Percentiles rank a stretch among this genome's conserved stretches.
phyloP scores from a whole-genome alignment of 2,888 invertebrate species.

The Blera fallax region DNA sequence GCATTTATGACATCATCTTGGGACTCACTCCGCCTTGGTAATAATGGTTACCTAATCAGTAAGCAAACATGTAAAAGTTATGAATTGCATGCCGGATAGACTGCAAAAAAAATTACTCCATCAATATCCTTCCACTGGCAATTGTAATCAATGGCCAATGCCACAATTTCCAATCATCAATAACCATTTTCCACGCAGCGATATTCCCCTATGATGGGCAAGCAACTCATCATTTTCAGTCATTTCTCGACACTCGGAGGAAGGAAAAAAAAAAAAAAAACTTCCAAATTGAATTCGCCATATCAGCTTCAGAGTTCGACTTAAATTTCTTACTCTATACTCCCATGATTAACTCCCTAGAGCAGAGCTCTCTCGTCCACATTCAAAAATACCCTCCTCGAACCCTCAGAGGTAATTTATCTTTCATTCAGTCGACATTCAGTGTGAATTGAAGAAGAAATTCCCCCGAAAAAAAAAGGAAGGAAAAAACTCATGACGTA shows the following conservation, averaged over 20 bases:
- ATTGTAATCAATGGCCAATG: neutral
- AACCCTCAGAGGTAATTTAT: slow-evolving; percentile 69
- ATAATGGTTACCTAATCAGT: no score
- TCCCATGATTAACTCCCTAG: slow-evolving; percentile 48
- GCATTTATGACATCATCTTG: no score
- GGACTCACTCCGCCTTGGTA: no score
- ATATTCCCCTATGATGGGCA: slow-evolving; percentile 9
- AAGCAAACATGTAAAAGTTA: no score
- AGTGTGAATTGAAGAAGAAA: slow-evolving; percentile 61
- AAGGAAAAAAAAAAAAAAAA: neutral
- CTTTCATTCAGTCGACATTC: slow-evolving; percentile 68
- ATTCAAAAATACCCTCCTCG: slow-evolving; percentile 16
- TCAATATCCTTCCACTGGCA: neutral
- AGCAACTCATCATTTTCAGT: slow-evolving; percentile 34
- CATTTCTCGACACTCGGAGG: neutral
- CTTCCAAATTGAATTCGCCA: slow-evolving; percentile 53
- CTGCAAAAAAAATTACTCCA: neutral
- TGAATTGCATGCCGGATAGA: no score
- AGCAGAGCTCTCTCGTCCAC: slow-evolving; percentile 9
- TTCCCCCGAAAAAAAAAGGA: neutral
- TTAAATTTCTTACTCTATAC: slow-evolving; percentile 22
- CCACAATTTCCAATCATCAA: slow-evolving; percentile 52
- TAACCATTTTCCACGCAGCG: slow-evolving; percentile 36
- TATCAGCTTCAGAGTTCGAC: slow-evolving; percentile 37
- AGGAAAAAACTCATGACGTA: slow-evolving; percentile 19